phyloP scores from a whole-genome alignment of 2,113 vertebrate genomes.

The Semnornis frantzii region DNA sequence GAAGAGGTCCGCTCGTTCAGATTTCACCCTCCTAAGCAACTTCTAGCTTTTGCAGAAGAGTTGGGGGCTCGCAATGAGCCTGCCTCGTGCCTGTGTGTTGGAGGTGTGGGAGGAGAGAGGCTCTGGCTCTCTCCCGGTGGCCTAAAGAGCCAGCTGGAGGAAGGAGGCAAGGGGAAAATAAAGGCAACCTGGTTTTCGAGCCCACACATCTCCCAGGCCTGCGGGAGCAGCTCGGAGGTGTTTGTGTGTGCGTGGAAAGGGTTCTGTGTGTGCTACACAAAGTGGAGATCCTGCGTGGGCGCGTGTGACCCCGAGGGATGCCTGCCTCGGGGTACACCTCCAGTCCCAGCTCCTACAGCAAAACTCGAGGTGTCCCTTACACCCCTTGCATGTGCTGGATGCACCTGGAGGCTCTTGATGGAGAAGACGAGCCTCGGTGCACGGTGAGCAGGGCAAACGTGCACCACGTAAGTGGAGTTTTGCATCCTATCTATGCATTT shows the following conservation, averaged over 20 bases:
- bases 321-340: neutral
- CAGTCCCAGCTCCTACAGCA: neutral
- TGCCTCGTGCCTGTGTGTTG: neutral
- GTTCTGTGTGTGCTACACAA: fast-evolving
- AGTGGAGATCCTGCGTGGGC: neutral
- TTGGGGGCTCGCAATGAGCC: neutral
- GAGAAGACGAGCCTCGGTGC: neutral
- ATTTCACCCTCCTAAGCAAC: slow-evolving; percentile 54
- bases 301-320: neutral
- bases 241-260: neutral
- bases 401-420: neutral
- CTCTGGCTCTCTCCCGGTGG: slow-evolving; percentile 22
- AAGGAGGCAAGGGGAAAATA: slow-evolving; percentile 1
- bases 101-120: slow-evolving; percentile 41
- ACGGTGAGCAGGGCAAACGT: neutral
- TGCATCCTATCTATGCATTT: slow-evolving; percentile 10
- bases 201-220: slow-evolving; percentile 19
- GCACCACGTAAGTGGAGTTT: neutral
- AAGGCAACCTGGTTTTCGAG: neutral
- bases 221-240: neutral
- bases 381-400: neutral
- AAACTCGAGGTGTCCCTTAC: neutral
- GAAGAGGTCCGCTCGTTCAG: neutral
- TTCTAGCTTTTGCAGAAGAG: slow-evolving; percentile 5
- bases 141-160: slow-evolving; percentile 37